phyloP scores from a whole-genome alignment of 2,113 vertebrate species.

The Chamaea fasciata region DNA sequence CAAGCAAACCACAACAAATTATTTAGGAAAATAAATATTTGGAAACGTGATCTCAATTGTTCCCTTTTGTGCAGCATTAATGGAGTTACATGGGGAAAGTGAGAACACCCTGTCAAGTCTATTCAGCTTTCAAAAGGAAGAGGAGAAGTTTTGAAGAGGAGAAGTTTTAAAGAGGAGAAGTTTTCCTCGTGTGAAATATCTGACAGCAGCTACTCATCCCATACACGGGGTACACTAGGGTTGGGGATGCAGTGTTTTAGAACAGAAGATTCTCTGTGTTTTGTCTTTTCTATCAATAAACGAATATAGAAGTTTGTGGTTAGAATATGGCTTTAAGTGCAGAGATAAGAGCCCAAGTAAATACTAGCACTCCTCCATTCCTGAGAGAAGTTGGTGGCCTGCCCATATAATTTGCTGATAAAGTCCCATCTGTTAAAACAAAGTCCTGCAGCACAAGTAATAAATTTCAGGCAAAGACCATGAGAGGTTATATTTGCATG shows the following conservation, averaged over 20 bases:
- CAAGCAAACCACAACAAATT: background rate
- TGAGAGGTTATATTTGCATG: slow-evolving; percentile 72
- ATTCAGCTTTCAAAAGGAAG: background rate
- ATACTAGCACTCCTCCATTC: slow-evolving; percentile 70
- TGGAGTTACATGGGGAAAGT: background rate
- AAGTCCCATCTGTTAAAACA: slow-evolving; percentile 84
- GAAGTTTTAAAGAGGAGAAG: background rate
- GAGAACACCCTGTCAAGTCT: background rate
- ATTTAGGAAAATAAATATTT: background rate
- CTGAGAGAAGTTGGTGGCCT: slow-evolving; percentile 73
- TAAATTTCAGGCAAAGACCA: slow-evolving; percentile 73
- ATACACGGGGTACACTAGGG: background rate
- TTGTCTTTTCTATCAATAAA: slow-evolving; percentile 61
- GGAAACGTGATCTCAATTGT: background rate
- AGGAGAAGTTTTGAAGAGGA: background rate
- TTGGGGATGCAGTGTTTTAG: background rate
- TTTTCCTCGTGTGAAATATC: background rate
- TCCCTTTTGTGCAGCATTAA: background rate
- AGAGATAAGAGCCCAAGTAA: slow-evolving; percentile 75
- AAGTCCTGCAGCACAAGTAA: slow-evolving; percentile 65
- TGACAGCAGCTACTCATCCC: background rate
- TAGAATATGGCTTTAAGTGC: slow-evolving; percentile 62
- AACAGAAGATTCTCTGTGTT: slow-evolving; percentile 57
- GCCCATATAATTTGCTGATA: slow-evolving; percentile 79
- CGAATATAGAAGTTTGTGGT: slow-evolving; percentile 70